Base-by-base conservation (phyloP, 2,888 invertebrate genomes). In the Ormyrus labotus region DNA sequence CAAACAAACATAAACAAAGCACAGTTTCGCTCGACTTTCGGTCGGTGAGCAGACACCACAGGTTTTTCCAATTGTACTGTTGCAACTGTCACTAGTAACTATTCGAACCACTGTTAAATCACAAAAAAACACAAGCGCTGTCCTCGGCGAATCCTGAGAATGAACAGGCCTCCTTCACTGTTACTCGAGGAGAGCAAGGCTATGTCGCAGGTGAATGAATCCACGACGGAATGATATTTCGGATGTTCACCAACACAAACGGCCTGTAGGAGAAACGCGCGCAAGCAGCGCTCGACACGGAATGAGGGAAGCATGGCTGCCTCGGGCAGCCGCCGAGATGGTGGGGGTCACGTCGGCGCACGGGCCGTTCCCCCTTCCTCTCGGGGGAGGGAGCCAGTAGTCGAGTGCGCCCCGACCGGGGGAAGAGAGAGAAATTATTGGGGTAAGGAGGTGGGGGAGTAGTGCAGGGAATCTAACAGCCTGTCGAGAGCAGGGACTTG, bases 231-330 rank as follows among this genome's bases (percentile, higher is more conserved):
- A 34, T 34, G 34, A 4, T 34, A 34, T 34, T 34, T 34, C 34
- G 34, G 34, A 34, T 34, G 45, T 11, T 11, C 4, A 64, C 8
- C 47, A 47, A 64, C 64, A 64, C 11, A 11, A 10, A 48, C 47
- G 6, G 47, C 53, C 47, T 57, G 57, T n/a, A 63, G 1, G 63
- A 34, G 76, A 71, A 65, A 80, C 78, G 78, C 82, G 81, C 82
- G 60, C 74, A 19, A 72, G 63, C 53, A 69, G 82, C 78, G 81
- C 78, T 82, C 78, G 81, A 81, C 82, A 78, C 82, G 81, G 78
- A 82, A 79, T 82, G 82, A 82, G 53, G 68, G 72, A 73, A 68
- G 78, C 81, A 82, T 82, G 82, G 81, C 81, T 19, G 82, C 76
- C 82, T 75, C 6, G 61, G 57, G 8, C 57, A 58, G 73, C n/a